phyloP scores from a whole-genome alignment of 2,888 invertebrate species.

The Tachina fera region DNA sequence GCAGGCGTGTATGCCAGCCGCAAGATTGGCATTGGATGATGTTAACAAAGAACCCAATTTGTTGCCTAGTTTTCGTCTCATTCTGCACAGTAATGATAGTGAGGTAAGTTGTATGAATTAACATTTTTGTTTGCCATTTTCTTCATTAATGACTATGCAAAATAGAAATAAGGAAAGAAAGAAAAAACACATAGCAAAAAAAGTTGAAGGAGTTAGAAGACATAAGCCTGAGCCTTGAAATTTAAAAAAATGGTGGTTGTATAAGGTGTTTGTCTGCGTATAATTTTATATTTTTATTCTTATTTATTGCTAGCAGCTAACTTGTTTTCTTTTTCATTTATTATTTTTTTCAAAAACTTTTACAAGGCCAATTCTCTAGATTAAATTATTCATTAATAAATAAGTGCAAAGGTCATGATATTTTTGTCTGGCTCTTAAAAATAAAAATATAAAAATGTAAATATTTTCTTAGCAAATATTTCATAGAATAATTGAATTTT shows the following conservation, averaged over 20 bases:
- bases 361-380: not conserved
- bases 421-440: not conserved
- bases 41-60: constrained; percentile 95
- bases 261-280: not conserved
- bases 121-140: not conserved
- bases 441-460: not conserved
- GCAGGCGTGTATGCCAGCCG: constrained; percentile 99
- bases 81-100: constrained; percentile 97
- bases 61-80: constrained; percentile 94
- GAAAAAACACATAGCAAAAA: not conserved
- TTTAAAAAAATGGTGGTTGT: not conserved
- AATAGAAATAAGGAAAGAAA: not conserved
- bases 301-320: not conserved
- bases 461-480: not conserved
- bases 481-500: not conserved
- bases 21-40: constrained; percentile 97
- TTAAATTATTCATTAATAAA: constrained; percentile 33
- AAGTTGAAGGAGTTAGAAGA: too few relatives aligned
- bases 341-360: not conserved
- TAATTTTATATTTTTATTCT: not conserved
- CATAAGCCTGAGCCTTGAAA: not conserved
- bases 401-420: not conserved
- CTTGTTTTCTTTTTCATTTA: not conserved
- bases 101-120: constrained; percentile 87
- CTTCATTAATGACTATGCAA: not conserved